Conservation (phyloP, 2,113 vertebrate genomes). For the Spea bombifrons region DNA sequence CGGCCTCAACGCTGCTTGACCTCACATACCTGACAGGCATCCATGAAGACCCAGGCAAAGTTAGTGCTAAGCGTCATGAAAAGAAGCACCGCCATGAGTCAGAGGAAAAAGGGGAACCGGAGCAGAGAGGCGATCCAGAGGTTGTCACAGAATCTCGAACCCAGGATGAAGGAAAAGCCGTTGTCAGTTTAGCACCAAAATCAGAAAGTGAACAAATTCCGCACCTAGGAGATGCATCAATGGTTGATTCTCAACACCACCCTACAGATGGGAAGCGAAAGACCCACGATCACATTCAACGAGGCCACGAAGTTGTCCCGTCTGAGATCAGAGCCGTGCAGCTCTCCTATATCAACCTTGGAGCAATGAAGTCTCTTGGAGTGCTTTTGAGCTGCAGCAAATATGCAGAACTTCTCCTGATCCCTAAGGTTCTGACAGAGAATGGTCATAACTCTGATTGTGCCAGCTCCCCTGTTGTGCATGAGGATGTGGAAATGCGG, state of each 20-base stretch:
- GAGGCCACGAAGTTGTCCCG: slow-evolving; percentile 72
- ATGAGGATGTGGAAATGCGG: slow-evolving; percentile 89
- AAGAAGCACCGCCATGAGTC: slow-evolving; percentile 83
- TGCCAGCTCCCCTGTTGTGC: slow-evolving; percentile 74
- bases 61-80: slow-evolving; percentile 80
- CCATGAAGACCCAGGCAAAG: slow-evolving; percentile 84
- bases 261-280: slow-evolving; percentile 74
- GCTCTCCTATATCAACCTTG: slow-evolving; percentile 91
- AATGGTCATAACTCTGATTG: slow-evolving; percentile 91
- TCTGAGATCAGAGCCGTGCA: slow-evolving; percentile 91
- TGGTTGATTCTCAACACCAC: slow-evolving; percentile 64
- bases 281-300: slow-evolving; percentile 74
- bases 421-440: slow-evolving; percentile 87
- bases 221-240: slow-evolving; percentile 66
- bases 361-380: slow-evolving; percentile 94
- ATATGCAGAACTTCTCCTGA: slow-evolving; percentile 90
- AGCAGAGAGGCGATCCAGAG: slow-evolving; percentile 68
- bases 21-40: slow-evolving; percentile 94
- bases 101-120: slow-evolving; percentile 71
- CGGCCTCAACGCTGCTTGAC: slow-evolving; percentile 87
- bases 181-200: slow-evolving; percentile 67
- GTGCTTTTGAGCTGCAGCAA: slow-evolving; percentile 94
- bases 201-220: slow-evolving; percentile 79
- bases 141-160: slow-evolving; percentile 71
- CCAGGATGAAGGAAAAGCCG: slow-evolving; percentile 80